phyloP scores from a whole-genome alignment of 2,888 invertebrate genomes.

The Mythimna albipuncta region DNA sequence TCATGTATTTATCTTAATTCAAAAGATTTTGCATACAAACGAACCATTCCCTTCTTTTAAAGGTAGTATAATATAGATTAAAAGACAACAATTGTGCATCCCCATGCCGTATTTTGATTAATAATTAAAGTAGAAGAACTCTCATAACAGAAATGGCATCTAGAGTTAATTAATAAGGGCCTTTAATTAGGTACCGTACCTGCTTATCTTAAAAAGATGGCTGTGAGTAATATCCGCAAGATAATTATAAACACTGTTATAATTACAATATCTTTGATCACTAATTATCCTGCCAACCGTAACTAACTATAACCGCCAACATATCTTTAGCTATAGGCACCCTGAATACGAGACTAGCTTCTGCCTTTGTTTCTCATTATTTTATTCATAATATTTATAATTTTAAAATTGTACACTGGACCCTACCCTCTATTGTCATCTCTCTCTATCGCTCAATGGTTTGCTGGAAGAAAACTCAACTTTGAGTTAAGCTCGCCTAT shows the following conservation, averaged over 20 bases:
- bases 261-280: conserved; percentile 23
- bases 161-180: neutral
- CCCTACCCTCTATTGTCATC: no score
- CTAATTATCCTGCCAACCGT: conserved; percentile 1
- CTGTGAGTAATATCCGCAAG: conserved; percentile 11
- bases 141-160: neutral
- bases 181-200: neutral
- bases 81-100: neutral
- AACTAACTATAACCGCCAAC: neutral
- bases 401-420: no score
- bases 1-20: neutral
- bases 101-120: neutral
- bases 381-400: no score
- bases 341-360: neutral
- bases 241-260: conserved; percentile 5
- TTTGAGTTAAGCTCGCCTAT: no score
- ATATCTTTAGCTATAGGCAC: conserved; percentile 8
- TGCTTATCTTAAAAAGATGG: conserved; percentile 4
- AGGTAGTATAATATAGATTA: no score
- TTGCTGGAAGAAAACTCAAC: no score
- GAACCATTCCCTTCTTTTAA: no score
- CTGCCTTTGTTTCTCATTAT: no score
- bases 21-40: neutral
- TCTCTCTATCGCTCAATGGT: no score
- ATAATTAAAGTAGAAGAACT: neutral